Percentiles rank a stretch among this genome's conserved stretches.
These are phyloP conservation scores for Andrena dorsata DNA, from an alignment of 2,888 invertebrate species.

Conservation along the genomic window DNA sequence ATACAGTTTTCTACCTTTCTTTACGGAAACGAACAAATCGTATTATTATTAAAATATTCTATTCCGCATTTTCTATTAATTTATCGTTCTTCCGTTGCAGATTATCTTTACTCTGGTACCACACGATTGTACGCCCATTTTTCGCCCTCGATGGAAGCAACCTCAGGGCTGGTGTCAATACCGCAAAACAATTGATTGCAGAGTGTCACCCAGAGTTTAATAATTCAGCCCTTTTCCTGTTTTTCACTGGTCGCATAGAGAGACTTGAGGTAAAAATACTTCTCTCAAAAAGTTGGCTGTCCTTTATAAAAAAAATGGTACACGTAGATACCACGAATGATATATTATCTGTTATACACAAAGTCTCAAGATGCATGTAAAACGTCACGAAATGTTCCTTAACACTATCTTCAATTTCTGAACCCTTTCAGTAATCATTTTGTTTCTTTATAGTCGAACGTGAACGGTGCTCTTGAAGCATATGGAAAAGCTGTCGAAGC, in stretches of 20 bases:
- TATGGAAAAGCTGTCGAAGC: constrained; percentile 87
- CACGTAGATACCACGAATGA: too few relatives aligned
- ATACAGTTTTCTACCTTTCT: background rate
- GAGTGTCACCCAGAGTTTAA: constrained; percentile 87
- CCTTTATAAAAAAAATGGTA: too few relatives aligned
- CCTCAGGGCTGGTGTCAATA: constrained; percentile 87
- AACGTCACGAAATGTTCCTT: too few relatives aligned
- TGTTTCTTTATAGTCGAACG: constrained; percentile 86
- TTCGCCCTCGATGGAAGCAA: constrained; percentile 88
- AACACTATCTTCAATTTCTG: too few relatives aligned
- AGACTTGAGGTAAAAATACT: constrained; percentile 86
- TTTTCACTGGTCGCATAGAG: constrained; percentile 88
- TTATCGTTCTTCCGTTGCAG: constrained; percentile 50
- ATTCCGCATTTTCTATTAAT: background rate
- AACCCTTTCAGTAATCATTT: too few relatives aligned
- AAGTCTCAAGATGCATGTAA: too few relatives aligned
- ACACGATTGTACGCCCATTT: constrained; percentile 89
- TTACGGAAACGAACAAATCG: background rate
- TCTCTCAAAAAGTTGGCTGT: background rate
- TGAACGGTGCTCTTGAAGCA: constrained; percentile 86
- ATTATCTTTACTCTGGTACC: constrained; percentile 87
- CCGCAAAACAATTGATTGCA: constrained; percentile 86
- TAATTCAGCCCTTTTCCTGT: constrained; percentile 88
- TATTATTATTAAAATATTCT: background rate
- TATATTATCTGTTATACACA: too few relatives aligned